Base-by-base conservation (phyloP, 1,140 invertebrate genomes). In the Atta texana region DNA sequence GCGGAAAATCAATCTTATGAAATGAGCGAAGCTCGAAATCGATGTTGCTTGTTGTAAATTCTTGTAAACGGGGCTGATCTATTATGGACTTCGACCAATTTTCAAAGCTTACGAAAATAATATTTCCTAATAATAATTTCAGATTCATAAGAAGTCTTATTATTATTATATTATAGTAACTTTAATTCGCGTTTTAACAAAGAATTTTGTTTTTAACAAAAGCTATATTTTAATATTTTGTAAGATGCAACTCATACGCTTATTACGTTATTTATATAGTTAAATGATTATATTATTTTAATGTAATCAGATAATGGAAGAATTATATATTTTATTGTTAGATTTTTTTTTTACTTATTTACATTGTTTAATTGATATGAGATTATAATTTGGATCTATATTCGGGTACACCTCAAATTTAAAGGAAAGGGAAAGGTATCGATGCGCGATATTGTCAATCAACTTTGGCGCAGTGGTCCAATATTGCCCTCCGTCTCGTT, bases 381-480 rank as follows among this genome's bases (percentile, higher is more conserved):
- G 5, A 55, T 51, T 21, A 31, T 34, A 1, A 16, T 39, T 5
- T 57, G 8, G 0, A 10, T 51, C 49, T 51, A 51, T 51, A 80
- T 5, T 49, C 6, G 7, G 6, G 39, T 44, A 74, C 12, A 49
- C 12, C 24, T 59, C 3, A 28, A 84, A 63, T 74, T 74, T 61
- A 34, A 82, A 39, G 49, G 63, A 68, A 53, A 66, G 28, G 10
- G 28, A 53, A 59, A 88, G 53, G 84, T 74, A 75, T 49, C 61
- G 78, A 39, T 34, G 89, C 89, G 69, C 68, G 89, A 86, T 90
- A 91, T 91, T 88, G 78, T 90, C 87, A 88, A 91, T 91, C 89
- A 90, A 66, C 64, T 76, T 66, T 76, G 31, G 7, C 49, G 34
- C 55, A 34, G 69, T 69, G 16, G 64, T n/a, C 18, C 74, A 78